Evolutionary conservation across 2,888 invertebrate species (phyloP), one percentile per base, ranked within the genome.

Genomic region (Lypha dubia): DNA sequence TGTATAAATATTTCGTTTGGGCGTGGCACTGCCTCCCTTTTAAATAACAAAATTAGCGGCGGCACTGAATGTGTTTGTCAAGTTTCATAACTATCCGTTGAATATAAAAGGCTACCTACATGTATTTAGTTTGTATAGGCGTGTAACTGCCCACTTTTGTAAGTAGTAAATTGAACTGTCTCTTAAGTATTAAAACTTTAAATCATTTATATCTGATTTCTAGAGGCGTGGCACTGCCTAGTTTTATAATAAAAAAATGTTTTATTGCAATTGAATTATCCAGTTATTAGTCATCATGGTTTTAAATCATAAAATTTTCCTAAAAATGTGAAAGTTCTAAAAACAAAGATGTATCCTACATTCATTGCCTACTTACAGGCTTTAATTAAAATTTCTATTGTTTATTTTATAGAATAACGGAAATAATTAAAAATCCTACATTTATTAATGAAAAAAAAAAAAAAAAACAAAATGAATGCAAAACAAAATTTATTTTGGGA

Each of bases 341-440:
- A n/a, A n/a, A n/a, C n/a, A 35, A 35, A 35, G 1, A 9, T 35
- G 8, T 9, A 5, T 1, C 3, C 13, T 5, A 51, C 9, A 51
- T 22, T 13, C 56, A 20, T 53, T 22, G 68, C 38, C 53, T 38
- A 38, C n/a, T 53, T 53, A 53, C 7, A 51, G 68, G 35, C 22
- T 24, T 28, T 38, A 56, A 28, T 28, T 1, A 28, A 28, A 3
- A 56, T 15, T 22, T 53, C 11, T 28, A 41, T 70, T 53, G 28
- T 68, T 68, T 35, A 32, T 20, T 49, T 1, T 44, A 5, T 13
- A 46, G 9, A 35, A 17, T 20, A 70, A 58, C n/a, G 41, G 20
- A 58, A 44, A 56, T 58, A 71, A 71, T 71, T 71, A 58, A 11
- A 13, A 58, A 46, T 28, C 44, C n/a, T n/a, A n/a, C n/a, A n/a